These are phyloP conservation scores for Nasonovia ribisnigri DNA, from an alignment of 2,888 invertebrate genomes.

Conservation along the genomic window DNA sequence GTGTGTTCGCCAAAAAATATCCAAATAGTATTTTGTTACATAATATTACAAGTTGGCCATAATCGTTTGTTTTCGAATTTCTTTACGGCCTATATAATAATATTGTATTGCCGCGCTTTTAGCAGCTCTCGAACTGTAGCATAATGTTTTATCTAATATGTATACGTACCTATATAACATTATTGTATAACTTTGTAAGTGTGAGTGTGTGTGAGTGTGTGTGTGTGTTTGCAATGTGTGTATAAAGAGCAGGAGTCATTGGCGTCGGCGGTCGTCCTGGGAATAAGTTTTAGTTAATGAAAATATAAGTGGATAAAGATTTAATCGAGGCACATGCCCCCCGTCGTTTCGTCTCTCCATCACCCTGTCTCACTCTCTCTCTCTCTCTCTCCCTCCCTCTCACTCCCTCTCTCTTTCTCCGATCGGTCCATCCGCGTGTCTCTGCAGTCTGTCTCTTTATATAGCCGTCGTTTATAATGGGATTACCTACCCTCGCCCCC, in stretches of 20 bases:
- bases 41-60: not conserved
- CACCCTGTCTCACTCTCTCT: not conserved
- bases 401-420: not conserved
- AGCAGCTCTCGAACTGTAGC: not conserved
- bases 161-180: not conserved
- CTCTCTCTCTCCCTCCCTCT: not conserved
- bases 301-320: conserved; percentile 65
- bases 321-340: conserved; percentile 61
- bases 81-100: not conserved
- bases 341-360: not conserved
- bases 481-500: conserved; percentile 38
- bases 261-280: conserved; percentile 39
- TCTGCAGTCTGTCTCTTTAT: conserved; percentile 4
- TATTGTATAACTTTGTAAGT: no score
- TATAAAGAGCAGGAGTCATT: not conserved
- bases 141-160: not conserved
- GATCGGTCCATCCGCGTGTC: not conserved
- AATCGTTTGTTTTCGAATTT: conserved; percentile 12
- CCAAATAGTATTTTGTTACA: no score
- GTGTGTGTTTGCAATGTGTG: conserved; percentile 1
- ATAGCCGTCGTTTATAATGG: conserved; percentile 52
- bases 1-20: not conserved
- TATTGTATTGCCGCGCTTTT: not conserved
- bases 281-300: conserved; percentile 65
- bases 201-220: not conserved